Conservation (phyloP, 2,888 invertebrate genomes). For the Cistogaster globosa region DNA sequence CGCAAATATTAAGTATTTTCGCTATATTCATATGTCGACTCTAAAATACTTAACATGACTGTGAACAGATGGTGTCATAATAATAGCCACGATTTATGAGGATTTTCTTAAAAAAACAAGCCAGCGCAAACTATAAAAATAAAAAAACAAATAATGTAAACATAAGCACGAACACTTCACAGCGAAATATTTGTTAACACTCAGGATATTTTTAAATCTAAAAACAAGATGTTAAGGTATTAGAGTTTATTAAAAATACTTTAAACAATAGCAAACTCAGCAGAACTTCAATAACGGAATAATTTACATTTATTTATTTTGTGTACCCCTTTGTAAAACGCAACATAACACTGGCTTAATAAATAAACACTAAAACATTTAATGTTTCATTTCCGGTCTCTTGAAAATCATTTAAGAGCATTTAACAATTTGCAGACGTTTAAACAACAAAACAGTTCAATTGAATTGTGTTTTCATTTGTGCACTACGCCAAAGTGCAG, state of each 20-base stretch:
- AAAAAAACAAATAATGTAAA: constrained; percentile 26
- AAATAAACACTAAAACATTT: constrained; percentile 62
- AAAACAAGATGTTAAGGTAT: constrained; percentile 20
- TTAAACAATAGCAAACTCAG: constrained; percentile 25
- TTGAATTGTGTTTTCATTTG: constrained; percentile 38
- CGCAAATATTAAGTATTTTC: constrained; percentile 16
- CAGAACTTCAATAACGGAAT: constrained; percentile 1
- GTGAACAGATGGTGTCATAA: constrained; percentile 70
- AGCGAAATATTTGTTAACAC: constrained; percentile 29
- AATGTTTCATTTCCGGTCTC: constrained; percentile 70
- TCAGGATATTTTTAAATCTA: constrained; percentile 54
- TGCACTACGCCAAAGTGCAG: neutral
- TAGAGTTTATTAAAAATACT: neutral
- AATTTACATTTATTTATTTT: constrained; percentile 50
- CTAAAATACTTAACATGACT: constrained; percentile 67
- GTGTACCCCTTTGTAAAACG: constrained; percentile 26
- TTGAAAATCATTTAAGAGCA: constrained; percentile 52
- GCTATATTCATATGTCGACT: constrained; percentile 40
- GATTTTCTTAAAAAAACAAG: constrained; percentile 48
- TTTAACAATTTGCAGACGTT: constrained; percentile 56
- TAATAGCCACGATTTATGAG: constrained; percentile 69
- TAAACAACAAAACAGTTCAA: constrained; percentile 63
- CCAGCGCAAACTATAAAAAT: constrained; percentile 22
- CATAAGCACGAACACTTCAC: constrained; percentile 12
- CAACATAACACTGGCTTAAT: constrained; percentile 39